phyloP scores from a whole-genome alignment of 2,888 invertebrate species.

The Eristalis arbustorum region DNA sequence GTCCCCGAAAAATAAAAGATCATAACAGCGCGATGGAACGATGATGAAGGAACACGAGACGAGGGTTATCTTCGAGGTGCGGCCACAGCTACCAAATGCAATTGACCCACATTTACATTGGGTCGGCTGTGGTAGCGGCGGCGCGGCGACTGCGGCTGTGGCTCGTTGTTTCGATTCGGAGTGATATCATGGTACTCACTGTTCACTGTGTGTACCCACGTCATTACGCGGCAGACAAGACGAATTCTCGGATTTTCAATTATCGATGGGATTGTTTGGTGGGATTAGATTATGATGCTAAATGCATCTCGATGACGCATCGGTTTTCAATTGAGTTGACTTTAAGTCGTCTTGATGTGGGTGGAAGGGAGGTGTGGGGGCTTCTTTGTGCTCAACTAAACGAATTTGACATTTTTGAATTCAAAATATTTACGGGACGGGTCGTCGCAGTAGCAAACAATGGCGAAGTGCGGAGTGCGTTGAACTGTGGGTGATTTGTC shows the following conservation, averaged over 20 bases:
- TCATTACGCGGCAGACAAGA: conserved; percentile 41
- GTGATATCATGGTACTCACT: conserved; percentile 43
- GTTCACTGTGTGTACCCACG: conserved; percentile 37
- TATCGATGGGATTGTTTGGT: conserved; percentile 62
- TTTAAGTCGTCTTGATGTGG: background rate
- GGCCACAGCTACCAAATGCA: conserved; percentile 65
- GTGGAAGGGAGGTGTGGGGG: background rate
- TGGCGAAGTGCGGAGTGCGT: background rate
- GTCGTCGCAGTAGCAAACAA: background rate
- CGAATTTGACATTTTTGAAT: background rate
- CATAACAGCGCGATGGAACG: conserved; percentile 23
- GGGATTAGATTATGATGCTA: conserved; percentile 62
- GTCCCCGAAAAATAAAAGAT: conserved; percentile 61
- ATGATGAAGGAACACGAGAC: conserved; percentile 32
- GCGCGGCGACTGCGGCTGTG: background rate
- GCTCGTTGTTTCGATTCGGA: conserved; percentile 18
- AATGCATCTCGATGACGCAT: conserved; percentile 61
- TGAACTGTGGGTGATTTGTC: background rate
- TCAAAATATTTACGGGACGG: background rate
- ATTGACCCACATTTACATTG: conserved; percentile 69
- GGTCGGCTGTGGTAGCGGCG: conserved; percentile 6
- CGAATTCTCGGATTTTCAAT: conserved; percentile 62
- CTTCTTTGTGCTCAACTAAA: background rate
- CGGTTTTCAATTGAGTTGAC: conserved; percentile 13
- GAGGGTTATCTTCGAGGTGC: conserved; percentile 60